Evolutionary conservation across 2,888 invertebrate genomes (phyloP).

Genomic region (Phorcus lineatus): DNA sequence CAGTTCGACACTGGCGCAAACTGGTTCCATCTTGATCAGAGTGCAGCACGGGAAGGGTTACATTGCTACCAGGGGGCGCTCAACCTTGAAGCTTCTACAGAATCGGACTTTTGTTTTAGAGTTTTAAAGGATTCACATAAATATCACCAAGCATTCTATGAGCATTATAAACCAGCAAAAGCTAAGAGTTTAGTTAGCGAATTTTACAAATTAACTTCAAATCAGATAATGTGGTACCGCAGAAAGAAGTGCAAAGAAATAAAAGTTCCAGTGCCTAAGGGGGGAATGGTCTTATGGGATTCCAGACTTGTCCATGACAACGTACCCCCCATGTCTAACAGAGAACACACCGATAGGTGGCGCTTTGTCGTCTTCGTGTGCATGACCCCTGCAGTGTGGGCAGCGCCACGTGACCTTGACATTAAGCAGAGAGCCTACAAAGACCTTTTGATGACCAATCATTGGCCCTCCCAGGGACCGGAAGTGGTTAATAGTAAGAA

Average conservation of each 20-base stretch:
- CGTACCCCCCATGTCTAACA: slow-evolving; percentile 45
- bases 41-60: slow-evolving; percentile 42
- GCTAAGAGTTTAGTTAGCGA: slow-evolving; percentile 28
- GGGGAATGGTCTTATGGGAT: slow-evolving; percentile 66
- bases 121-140: slow-evolving; percentile 55
- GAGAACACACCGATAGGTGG: slow-evolving; percentile 52
- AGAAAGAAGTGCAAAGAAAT: slow-evolving; percentile 43
- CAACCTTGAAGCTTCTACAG: slow-evolving; percentile 53
- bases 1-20: slow-evolving; percentile 28
- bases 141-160: slow-evolving; percentile 43
- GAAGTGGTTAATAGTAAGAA: no score
- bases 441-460: slow-evolving; percentile 46
- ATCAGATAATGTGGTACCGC: slow-evolving; percentile 41
- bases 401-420: slow-evolving; percentile 44
- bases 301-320: slow-evolving; percentile 61
- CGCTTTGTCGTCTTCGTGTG: slow-evolving; percentile 56
- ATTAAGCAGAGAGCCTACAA: slow-evolving; percentile 49
- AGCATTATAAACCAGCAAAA: slow-evolving; percentile 29
- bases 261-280: slow-evolving; percentile 57
- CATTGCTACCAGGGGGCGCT: slow-evolving; percentile 62
- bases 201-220: slow-evolving; percentile 40
- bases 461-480: slow-evolving; percentile 53
- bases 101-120: slow-evolving; percentile 52
- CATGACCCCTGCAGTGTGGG: slow-evolving; percentile 63
- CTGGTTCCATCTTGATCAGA: slow-evolving; percentile 61